Evolutionary conservation across 2,888 invertebrate species (phyloP).

Genomic region (Orthosia incerta): DNA sequence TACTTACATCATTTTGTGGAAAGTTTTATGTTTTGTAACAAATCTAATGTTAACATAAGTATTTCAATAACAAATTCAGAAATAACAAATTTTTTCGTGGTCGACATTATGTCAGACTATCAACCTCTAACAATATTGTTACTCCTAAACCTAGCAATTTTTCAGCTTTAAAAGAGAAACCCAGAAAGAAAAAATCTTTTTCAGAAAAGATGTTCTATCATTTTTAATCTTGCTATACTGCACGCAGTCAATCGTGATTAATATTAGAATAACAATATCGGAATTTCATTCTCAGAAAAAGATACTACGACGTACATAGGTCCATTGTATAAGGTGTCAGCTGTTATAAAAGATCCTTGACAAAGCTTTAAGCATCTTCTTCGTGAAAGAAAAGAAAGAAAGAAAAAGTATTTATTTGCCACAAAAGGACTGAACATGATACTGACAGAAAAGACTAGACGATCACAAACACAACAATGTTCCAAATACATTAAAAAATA

Average conservation of each 20-base stretch:
- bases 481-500: conserved; percentile 10
- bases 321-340: not conserved
- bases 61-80: conserved; percentile 18
- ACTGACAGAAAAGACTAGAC: not conserved
- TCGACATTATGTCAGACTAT: not conserved
- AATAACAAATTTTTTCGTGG: conserved; percentile 3
- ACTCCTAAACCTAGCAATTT: not conserved
- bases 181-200: not conserved
- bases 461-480: not conserved
- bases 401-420: no score
- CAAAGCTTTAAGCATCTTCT: not conserved
- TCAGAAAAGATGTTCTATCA: not conserved
- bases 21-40: conserved; percentile 7
- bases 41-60: conserved; percentile 10
- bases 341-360: not conserved
- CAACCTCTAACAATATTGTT: not conserved
- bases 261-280: not conserved
- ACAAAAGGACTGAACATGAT: not conserved
- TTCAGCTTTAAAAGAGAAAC: not conserved
- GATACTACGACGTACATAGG: not conserved
- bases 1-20: conserved; percentile 7
- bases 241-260: not conserved
- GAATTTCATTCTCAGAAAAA: not conserved
- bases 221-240: not conserved
- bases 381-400: no score